phyloP scores from a whole-genome alignment of 2,113 vertebrate species.

The Conger conger region DNA sequence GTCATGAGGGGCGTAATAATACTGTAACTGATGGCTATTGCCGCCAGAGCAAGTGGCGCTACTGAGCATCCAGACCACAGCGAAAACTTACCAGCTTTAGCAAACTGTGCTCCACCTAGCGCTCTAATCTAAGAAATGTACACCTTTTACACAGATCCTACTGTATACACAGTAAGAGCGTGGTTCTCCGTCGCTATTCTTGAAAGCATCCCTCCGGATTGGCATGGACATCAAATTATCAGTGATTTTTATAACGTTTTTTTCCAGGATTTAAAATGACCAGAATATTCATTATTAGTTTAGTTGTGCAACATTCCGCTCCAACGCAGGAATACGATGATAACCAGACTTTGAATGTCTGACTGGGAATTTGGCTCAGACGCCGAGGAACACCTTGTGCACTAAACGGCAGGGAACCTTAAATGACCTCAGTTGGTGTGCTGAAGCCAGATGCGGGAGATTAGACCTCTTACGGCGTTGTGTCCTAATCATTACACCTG shows the following conservation, averaged over 20 bases:
- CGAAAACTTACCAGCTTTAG: conserved; percentile 59
- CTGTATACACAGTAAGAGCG: not conserved
- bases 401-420: not conserved
- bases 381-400: not conserved
- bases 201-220: not conserved
- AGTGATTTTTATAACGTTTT: too few relatives aligned
- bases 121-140: conserved; percentile 39
- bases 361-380: not conserved
- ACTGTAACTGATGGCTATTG: conserved; percentile 63
- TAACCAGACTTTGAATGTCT: not conserved
- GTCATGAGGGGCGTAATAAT: conserved; percentile 81
- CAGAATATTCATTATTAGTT: not conserved
- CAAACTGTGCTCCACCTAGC: conserved; percentile 70
- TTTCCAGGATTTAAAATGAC: too few relatives aligned
- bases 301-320: not conserved
- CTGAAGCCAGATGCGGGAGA: not conserved
- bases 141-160: not conserved
- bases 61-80: conserved; percentile 64
- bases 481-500: not conserved
- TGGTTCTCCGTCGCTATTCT: not conserved
- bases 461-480: not conserved
- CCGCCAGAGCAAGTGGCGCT: conserved; percentile 70
- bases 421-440: not conserved
- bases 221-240: too few relatives aligned
- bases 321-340: not conserved